Evolutionary conservation across 2,888 invertebrate species (phyloP).

Genomic region (Drosophila seclusa): DNA sequence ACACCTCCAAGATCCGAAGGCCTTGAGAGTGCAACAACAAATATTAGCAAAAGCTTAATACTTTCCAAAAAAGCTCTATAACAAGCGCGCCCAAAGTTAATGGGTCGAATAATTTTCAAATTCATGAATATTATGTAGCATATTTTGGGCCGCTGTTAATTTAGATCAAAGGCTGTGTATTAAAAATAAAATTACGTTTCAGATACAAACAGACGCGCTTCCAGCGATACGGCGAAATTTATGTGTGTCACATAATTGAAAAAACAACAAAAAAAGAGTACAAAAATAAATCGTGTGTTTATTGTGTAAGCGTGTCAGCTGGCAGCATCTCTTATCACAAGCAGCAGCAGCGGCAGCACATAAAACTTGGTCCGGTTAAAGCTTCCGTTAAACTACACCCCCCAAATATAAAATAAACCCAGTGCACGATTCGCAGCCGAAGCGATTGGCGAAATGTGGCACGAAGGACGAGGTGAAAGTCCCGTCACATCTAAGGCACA

Average conservation of each 20-base stretch:
- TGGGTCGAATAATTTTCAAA: neutral
- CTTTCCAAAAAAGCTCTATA: slow-evolving; percentile 17
- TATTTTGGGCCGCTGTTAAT: slow-evolving; percentile 13
- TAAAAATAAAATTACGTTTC: slow-evolving; percentile 40
- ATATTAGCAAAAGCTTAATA: slow-evolving; percentile 8
- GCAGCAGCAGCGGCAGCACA: slow-evolving; percentile 34
- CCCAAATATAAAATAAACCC: slow-evolving; percentile 22
- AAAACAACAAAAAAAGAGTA: slow-evolving; percentile 20
- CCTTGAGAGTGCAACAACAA: neutral
- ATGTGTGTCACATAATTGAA: slow-evolving; percentile 13
- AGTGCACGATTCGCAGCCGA: slow-evolving; percentile 60
- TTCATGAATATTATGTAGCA: neutral
- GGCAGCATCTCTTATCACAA: slow-evolving; percentile 49
- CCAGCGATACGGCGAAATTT: slow-evolving; percentile 18
- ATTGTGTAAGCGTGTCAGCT: slow-evolving; percentile 23
- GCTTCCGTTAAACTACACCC: slow-evolving; percentile 58
- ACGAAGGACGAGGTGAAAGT: slow-evolving; percentile 60
- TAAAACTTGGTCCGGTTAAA: slow-evolving; percentile 72
- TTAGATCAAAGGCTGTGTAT: slow-evolving; percentile 25
- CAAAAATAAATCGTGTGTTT: slow-evolving; percentile 38
- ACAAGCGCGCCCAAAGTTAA: slow-evolving; percentile 3
- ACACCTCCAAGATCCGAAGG: slow-evolving; percentile 44
- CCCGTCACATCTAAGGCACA: slow-evolving; percentile 73
- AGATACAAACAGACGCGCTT: slow-evolving; percentile 13
- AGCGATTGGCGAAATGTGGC: slow-evolving; percentile 37